phyloP scores from a whole-genome alignment of 2,113 vertebrate genomes.

The Oncorhynchus nerka region DNA sequence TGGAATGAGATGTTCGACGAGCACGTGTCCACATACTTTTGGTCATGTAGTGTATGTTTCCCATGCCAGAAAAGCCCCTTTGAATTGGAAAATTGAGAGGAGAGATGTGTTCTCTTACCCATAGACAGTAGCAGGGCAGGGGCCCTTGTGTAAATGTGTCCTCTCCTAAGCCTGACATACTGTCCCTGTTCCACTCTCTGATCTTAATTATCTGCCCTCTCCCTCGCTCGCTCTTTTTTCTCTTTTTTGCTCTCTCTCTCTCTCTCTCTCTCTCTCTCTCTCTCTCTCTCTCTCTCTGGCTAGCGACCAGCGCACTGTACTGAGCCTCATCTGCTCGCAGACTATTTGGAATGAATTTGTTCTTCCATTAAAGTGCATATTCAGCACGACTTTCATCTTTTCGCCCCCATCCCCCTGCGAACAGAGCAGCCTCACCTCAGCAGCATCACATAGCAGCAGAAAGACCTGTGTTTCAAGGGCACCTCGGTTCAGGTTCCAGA shows the following conservation, averaged over 20 bases:
- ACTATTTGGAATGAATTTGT: conserved; percentile 57
- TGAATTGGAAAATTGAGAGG: neutral
- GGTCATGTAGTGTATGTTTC: too few species aligned
- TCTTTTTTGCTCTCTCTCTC: neutral
- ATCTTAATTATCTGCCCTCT: conserved; percentile 36
- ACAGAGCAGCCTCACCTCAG: conserved; percentile 12
- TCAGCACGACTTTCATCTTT: conserved; percentile 38
- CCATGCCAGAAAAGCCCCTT: too few species aligned
- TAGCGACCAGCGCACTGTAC: conserved; percentile 28
- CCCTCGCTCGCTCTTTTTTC: neutral
- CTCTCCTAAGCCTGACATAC: conserved; percentile 16
- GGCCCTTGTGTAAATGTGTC: conserved; percentile 14
- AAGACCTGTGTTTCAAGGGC: conserved; percentile 35
- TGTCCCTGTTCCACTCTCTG: conserved; percentile 17
- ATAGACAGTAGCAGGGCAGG: conserved; percentile 17
- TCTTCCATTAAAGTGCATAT: conserved; percentile 52
- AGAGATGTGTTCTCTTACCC: neutral
- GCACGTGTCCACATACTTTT: too few species aligned
- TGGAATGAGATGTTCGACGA: too few species aligned
- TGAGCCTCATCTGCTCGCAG: conserved; percentile 36
- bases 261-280: neutral
- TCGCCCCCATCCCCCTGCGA: conserved; percentile 7
- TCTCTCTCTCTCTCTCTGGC: conserved; percentile 31
- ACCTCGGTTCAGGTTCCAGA: conserved; percentile 14
- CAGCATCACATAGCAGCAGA: conserved; percentile 41